Evolutionary conservation across 2,888 invertebrate genomes (phyloP).

Genomic region (Conops quadrifasciatus): DNA sequence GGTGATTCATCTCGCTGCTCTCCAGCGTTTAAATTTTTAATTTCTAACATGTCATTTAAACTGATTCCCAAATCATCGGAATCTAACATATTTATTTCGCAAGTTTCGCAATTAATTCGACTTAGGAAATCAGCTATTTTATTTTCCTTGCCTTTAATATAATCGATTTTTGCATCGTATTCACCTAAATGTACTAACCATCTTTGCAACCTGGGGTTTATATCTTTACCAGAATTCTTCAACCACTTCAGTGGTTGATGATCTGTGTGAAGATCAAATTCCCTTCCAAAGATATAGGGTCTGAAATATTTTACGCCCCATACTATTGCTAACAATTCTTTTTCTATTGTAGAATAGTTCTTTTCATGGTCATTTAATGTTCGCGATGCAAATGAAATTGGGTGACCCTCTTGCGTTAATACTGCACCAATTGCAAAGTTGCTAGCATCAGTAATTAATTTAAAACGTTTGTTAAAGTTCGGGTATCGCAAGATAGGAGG

Average conservation of each 20-base stretch:
- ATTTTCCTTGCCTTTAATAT: conserved; percentile 35
- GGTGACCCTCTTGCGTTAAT: conserved; percentile 48
- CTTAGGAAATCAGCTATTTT: conserved; percentile 33
- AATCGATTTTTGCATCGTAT: conserved; percentile 49
- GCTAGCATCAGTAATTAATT: conserved; percentile 6
- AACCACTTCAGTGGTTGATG: conserved; percentile 50
- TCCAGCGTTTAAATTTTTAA: no score
- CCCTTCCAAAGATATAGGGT: conserved; percentile 52
- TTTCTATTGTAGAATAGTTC: conserved; percentile 52
- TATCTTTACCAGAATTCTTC: conserved; percentile 43
- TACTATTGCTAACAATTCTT: conserved; percentile 52
- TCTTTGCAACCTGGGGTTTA: conserved; percentile 47
- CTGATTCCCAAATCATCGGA: no score
- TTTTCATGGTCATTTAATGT: conserved; percentile 44
- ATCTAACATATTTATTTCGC: no score
- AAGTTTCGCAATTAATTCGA: conserved; percentile 37
- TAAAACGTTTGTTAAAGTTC: conserved; percentile 51
- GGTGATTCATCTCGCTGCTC: conserved; percentile 32
- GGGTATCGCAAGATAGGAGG: conserved; percentile 28
- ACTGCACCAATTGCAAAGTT: conserved; percentile 21
- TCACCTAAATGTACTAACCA: conserved; percentile 52
- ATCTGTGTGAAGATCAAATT: conserved; percentile 51
- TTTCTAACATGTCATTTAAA: no score
- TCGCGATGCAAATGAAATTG: conserved; percentile 50
- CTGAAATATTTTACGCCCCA: conserved; percentile 48